Conservation (phyloP, 2,113 vertebrate species). For the Rallus limicola region DNA sequence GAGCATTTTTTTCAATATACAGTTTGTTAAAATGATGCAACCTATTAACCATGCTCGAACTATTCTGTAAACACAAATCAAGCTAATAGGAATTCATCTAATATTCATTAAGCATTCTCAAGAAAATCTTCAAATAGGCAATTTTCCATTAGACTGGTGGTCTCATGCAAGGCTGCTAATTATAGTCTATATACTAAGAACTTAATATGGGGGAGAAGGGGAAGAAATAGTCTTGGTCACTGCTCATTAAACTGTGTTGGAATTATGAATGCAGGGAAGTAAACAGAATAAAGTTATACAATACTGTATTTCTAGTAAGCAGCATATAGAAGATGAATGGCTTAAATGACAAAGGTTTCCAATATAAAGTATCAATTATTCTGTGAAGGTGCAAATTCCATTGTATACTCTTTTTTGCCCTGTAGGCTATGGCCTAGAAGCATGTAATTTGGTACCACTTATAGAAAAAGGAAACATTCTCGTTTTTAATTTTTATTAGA, state of each 20-base stretch:
- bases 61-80: conserved; percentile 8
- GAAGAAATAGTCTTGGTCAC: not conserved
- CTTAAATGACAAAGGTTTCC: not conserved
- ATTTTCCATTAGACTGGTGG: not conserved
- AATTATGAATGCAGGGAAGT: not conserved
- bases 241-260: not conserved
- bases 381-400: not conserved
- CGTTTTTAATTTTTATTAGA: not conserved
- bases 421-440: not conserved
- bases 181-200: not conserved
- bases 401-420: not conserved
- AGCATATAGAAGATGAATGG: not conserved
- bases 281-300: not conserved
- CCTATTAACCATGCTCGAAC: not conserved
- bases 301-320: not conserved
- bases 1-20: not conserved
- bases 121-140: not conserved
- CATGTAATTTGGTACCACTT: not conserved
- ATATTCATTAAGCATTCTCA: not conserved
- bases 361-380: not conserved
- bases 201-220: not conserved
- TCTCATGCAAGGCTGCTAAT: not conserved
- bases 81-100: not conserved
- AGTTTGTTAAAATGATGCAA: not conserved
- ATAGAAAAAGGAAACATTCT: not conserved